Conservation (phyloP, 1,140 invertebrate species). For the Megalopta genalis region DNA sequence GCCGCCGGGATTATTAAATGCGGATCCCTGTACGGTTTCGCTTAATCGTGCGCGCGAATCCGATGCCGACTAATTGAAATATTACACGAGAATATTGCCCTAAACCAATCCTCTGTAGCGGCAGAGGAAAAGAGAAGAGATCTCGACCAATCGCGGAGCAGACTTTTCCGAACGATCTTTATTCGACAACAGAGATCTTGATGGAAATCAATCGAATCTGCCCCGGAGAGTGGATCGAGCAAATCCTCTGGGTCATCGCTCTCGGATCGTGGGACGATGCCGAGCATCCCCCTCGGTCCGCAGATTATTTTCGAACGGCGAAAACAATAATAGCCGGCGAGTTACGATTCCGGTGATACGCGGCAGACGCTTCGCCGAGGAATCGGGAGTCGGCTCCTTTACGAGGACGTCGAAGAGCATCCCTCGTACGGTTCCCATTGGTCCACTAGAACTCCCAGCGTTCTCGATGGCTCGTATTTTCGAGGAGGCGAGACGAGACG, state of each 20-base stretch:
- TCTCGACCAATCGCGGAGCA: no score
- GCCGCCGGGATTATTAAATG: slow-evolving; percentile 20
- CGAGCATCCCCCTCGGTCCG: not conserved
- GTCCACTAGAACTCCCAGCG: slow-evolving; percentile 2
- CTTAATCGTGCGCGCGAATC: slow-evolving; percentile 5
- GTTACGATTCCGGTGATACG: not conserved
- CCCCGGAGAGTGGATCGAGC: not conserved
- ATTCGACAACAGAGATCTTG: not conserved
- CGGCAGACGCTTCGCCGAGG: not conserved
- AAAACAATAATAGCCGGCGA: not conserved
- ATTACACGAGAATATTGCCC: not conserved
- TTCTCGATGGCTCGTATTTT: slow-evolving; percentile 41
- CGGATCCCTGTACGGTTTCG: slow-evolving; percentile 22
- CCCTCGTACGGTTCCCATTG: slow-evolving; percentile 10
- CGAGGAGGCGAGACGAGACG: slow-evolving; percentile 29
- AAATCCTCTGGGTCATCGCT: not conserved
- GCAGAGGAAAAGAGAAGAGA: no score
- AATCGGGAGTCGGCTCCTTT: slow-evolving; percentile 2
- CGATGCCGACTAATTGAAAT: slow-evolving; percentile 5
- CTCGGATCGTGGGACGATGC: not conserved
- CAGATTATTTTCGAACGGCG: not conserved
- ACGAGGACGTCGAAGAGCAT: slow-evolving; percentile 5
- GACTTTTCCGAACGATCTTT: not conserved
- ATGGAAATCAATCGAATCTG: not conserved
- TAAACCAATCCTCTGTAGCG: no score